Conservation (phyloP, 2,888 invertebrate species). For the Stenichneumon culpator region DNA sequence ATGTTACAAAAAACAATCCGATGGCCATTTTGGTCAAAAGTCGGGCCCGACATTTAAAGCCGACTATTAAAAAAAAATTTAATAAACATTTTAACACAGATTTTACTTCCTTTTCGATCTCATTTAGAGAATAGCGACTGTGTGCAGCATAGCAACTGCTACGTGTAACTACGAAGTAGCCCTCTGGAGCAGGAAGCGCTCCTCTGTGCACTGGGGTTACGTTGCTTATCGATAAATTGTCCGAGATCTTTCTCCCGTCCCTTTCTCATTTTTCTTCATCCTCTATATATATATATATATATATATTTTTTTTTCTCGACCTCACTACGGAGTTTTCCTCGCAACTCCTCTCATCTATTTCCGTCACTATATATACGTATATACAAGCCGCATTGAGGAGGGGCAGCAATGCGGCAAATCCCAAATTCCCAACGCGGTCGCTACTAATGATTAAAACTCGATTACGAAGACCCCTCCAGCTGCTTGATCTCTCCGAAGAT, state of each 20-base stretch:
- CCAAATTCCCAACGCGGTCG: constrained; percentile 66
- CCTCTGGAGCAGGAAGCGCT: neutral
- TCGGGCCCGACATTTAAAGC: too few relatives aligned
- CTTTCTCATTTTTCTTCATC: constrained; percentile 50
- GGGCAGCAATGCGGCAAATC: constrained; percentile 67
- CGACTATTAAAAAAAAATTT: neutral
- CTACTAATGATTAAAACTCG: constrained; percentile 68
- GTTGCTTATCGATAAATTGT: constrained; percentile 66
- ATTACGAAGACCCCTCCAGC: constrained; percentile 47
- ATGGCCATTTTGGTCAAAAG: too few relatives aligned
- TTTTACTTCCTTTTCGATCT: neutral
- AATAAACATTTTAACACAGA: neutral
- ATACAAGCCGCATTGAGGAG: constrained; percentile 45
- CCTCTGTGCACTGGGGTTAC: constrained; percentile 23
- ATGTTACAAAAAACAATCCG: too few relatives aligned
- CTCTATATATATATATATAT: neutral
- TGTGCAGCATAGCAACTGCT: neutral
- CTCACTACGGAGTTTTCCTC: constrained; percentile 47
- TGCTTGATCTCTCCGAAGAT: constrained; percentile 15
- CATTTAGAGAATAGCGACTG: neutral
- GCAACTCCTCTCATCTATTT: constrained; percentile 38
- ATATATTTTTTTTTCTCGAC: constrained; percentile 16
- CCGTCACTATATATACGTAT: constrained; percentile 13
- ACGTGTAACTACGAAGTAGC: neutral
- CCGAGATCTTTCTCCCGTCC: constrained; percentile 50